Base-by-base conservation (phyloP, 2,797 vertebrate genomes). In the Melanotaenia parkinsoni region DNA sequence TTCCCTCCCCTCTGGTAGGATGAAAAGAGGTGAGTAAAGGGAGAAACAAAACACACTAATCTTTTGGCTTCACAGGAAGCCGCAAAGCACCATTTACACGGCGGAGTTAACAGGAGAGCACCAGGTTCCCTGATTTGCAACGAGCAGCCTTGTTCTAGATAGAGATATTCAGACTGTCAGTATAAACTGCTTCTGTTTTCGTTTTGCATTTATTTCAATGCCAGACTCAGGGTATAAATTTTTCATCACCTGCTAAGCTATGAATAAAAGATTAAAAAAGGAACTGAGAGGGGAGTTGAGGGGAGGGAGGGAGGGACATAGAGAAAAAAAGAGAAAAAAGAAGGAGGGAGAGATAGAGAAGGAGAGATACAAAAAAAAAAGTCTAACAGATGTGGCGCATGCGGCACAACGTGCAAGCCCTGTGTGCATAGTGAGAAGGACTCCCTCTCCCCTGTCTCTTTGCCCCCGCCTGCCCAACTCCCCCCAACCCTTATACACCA, bases 121-220 rank as follows among this genome's bases (percentile, higher is more conserved):
- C 85, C 94, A 87, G 94, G 88, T 88, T 91, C 86, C 91, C 92
- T 95, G 96, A 96, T 97, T 98, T 97, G 96, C 95, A 96, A 93
- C 93, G 93, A 94, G 92, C 94, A 94, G 96, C 96, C 95, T 95
- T 97, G 96, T 97, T 97, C 96, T 96, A 95, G 97, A 99, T 98
- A 98, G 97, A 99, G 97, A 98, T 97, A 99, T 98, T 99, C 97
- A 97, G 96, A 96, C 96, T 99, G 97, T 98, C 97, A 98, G 96
- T 97, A 98, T 99, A 98, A 99, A 98, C 97, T 97, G 96, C 97
- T 96, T 98, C 96, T 98, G 97, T 98, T 99, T 99, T 99, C 97
- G 96, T 99, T 99, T 98, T 98, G 97, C 97, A 98, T 99, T 99
- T 98, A 99, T 99, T 99, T 99, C 97, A 98, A 98, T 98, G 97